A percentile compares a stretch with the other conserved stretches of the same genome.
Evolutionary conservation across 2,888 invertebrate species (phyloP).

Genomic region (Oxytorus armatus): DNA sequence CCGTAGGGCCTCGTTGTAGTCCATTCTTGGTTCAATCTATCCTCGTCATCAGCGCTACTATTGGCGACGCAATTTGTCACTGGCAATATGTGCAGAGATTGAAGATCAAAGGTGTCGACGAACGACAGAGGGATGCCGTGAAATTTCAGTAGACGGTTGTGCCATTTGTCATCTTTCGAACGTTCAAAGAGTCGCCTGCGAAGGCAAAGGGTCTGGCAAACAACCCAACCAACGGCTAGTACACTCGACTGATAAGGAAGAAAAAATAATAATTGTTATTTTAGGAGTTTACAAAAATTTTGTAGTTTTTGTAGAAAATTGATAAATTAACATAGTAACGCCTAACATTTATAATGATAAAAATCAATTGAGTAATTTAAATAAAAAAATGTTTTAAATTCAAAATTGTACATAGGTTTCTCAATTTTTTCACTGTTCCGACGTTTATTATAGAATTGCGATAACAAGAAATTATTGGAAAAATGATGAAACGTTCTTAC

Average conservation of each 20-base stretch:
- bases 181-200: conserved; percentile 77
- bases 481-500: no score
- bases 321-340: no score
- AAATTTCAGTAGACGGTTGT: conserved; percentile 69
- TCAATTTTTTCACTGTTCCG: no score
- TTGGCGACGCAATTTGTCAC: conserved; percentile 73
- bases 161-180: conserved; percentile 68
- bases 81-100: conserved; percentile 74
- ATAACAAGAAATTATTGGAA: neutral
- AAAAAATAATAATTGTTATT: no score
- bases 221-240: conserved; percentile 87
- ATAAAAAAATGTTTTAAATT: no score
- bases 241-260: conserved; percentile 89
- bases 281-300: conserved; percentile 70
- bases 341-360: no score
- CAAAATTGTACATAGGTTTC: no score
- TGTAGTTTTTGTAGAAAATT: neutral
- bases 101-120: conserved; percentile 71
- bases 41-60: conserved; percentile 40
- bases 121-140: conserved; percentile 72
- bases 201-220: conserved; percentile 86
- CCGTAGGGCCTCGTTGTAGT: conserved; percentile 70
- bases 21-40: conserved; percentile 47
- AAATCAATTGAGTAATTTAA: no score
- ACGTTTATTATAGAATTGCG: no score